Percentiles rank a stretch among this genome's conserved stretches.
phyloP scores from a whole-genome alignment of 2,888 invertebrate genomes.

The Cyaniris semiargus region DNA sequence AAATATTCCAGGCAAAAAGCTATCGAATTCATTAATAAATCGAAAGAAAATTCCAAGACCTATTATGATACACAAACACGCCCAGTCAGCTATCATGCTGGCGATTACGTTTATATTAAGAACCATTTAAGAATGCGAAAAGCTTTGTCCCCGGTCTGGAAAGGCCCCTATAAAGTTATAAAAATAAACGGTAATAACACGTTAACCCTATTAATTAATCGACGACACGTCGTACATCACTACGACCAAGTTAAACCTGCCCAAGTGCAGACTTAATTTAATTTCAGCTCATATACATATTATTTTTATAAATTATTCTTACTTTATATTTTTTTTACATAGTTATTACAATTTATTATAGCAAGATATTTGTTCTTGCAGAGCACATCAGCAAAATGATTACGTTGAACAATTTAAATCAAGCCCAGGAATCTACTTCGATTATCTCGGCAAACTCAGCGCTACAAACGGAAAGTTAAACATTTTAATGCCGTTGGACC shows the following conservation, averaged over 20 bases:
- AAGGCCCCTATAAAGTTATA: neutral
- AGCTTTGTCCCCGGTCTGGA: neutral
- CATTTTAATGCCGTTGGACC: slow-evolving; percentile 40
- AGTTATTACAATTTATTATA: neutral
- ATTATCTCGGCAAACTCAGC: slow-evolving; percentile 41
- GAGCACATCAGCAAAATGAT: neutral
- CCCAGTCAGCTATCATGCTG: neutral
- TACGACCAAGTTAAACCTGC: slow-evolving; percentile 1
- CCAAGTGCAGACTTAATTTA: neutral
- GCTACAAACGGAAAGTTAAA: slow-evolving; percentile 35
- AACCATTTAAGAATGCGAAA: slow-evolving; percentile 17
- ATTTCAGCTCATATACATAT: neutral
- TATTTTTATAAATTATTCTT: neutral
- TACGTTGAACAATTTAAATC: slow-evolving; percentile 32
- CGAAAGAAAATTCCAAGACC: slow-evolving; percentile 7
- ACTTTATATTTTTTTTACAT: neutral
- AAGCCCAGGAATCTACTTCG: slow-evolving; percentile 42
- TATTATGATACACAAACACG: neutral
- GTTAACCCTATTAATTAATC: neutral
- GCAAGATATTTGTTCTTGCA: neutral
- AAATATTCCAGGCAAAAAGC: neutral
- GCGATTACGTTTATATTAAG: neutral
- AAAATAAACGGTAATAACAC: slow-evolving; percentile 13
- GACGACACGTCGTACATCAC: slow-evolving; percentile 11
- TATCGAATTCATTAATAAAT: neutral